Evolutionary conservation across 2,113 vertebrate genomes (phyloP).

Genomic region (Bostrychus sinensis): DNA sequence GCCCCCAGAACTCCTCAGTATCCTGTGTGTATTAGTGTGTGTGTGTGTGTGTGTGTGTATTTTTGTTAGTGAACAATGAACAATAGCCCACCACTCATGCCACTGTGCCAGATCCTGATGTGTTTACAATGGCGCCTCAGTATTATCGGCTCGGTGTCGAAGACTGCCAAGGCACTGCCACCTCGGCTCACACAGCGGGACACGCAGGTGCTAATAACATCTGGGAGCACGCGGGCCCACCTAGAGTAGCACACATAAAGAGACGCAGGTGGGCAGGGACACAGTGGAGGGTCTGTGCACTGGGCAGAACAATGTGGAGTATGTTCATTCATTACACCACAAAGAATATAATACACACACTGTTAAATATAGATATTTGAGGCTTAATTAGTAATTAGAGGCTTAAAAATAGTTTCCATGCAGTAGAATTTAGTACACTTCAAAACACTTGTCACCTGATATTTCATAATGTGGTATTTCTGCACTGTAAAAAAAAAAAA

Average conservation of each 20-base stretch:
- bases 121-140: conserved; percentile 36
- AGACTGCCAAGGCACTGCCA: conserved; percentile 31
- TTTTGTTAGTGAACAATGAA: conserved; percentile 15
- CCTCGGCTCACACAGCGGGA: conserved; percentile 23
- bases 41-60: conserved; percentile 10
- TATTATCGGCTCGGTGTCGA: conserved; percentile 21
- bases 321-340: no score
- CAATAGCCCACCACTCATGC: conserved; percentile 10
- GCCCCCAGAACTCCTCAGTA: neutral
- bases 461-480: no score
- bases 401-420: no score
- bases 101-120: conserved; percentile 37
- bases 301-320: neutral
- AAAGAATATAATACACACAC: no score
- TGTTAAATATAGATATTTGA: no score
- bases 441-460: no score
- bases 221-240: conserved; percentile 20
- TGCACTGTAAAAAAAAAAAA: no score
- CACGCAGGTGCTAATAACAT: conserved; percentile 44
- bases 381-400: no score
- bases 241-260: conserved; percentile 3
- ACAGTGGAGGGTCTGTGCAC: neutral
- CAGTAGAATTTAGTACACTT: no score
- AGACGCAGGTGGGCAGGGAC: conserved; percentile 3
- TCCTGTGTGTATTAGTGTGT: conserved; percentile 13